Base-by-base conservation (phyloP, 2,797 vertebrate species). In the Phoebastria nigripes region DNA sequence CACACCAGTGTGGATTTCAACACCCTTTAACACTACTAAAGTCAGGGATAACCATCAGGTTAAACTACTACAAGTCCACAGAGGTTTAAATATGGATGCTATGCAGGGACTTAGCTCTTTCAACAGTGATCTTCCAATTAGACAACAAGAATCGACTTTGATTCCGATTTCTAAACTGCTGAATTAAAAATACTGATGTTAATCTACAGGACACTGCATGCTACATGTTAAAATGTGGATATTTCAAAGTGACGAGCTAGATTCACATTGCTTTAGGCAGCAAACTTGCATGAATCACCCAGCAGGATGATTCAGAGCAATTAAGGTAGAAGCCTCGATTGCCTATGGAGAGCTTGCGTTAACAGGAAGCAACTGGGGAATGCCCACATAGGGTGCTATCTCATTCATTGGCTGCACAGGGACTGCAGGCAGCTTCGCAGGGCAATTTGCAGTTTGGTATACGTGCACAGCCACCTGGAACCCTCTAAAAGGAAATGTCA, bases 381-480 rank as follows among this genome's bases (percentile, higher is more conserved):
- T 56, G 44, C 16, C 35, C 31, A 12, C 0, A 0, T 3, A 55
- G 33, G 44, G 13, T 42, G 10, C 14, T 44, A 3, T n/a, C 39
- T 35, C 17, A 0, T 29, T 82, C 33, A 11, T 5, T 39, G 59
- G 7, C 8, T 49, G 55, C 6, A 8, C 33, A 29, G 44, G 61
- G 25, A 78, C 29, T 41, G 21, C 16, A 54, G 46, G 24, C 18
- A 81, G 11, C 15, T 37, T 72, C 1, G 3, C 9, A 39, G 21
- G 25, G 14, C 7, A 25, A 18, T 82, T 11, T 73, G 17, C 21
- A 19, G 9, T 59, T 73, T 42, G 37, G 8, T 61, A 39, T 5
- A 13, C 3, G 7, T 29, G 33, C 12, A 10, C 6, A 41, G 47
- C 11, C 37, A 41, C 42, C 42, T 37, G 52, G 56, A 65, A 65